These are phyloP conservation scores for Marronus borbonicus DNA, from an alignment of 2,888 invertebrate species.

Conservation along the genomic window DNA sequence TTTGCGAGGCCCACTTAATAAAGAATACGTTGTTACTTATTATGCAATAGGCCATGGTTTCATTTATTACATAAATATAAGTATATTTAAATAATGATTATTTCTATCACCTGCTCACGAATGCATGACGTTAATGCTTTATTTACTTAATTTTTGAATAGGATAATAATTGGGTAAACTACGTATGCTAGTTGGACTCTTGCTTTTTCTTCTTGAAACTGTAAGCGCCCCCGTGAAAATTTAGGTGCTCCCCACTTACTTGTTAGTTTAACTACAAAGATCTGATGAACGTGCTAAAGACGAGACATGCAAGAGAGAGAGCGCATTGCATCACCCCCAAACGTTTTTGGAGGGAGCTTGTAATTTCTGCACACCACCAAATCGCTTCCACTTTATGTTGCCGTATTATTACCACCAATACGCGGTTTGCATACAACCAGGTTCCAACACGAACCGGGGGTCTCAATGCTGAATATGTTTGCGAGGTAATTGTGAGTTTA, in stretches of 20 bases:
- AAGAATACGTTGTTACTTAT: too few relatives aligned
- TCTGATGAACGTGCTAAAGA: constrained; percentile 36
- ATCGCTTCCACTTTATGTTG: constrained; percentile 59
- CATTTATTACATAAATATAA: too few relatives aligned
- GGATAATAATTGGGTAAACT: too few relatives aligned
- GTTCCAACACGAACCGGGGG: constrained; percentile 42
- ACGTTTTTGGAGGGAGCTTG: constrained; percentile 21
- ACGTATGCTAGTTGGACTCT: background rate
- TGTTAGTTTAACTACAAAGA: constrained; percentile 26
- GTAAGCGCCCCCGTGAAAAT: background rate
- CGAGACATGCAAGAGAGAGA: background rate
- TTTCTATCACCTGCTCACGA: too few relatives aligned
- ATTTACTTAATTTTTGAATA: too few relatives aligned
- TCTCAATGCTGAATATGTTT: constrained; percentile 60
- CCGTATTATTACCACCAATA: constrained; percentile 63
- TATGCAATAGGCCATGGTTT: too few relatives aligned
- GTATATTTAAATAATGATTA: too few relatives aligned
- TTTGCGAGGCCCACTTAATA: too few relatives aligned
- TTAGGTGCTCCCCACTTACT: background rate
- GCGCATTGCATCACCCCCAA: background rate
- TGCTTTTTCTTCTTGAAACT: background rate
- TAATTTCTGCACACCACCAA: constrained; percentile 43
- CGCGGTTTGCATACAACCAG: constrained; percentile 60
- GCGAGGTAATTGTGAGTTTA: constrained; percentile 62
- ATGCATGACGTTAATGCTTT: too few relatives aligned